Conservation (phyloP, 1,140 invertebrate species). For the Phortica variegata region DNA sequence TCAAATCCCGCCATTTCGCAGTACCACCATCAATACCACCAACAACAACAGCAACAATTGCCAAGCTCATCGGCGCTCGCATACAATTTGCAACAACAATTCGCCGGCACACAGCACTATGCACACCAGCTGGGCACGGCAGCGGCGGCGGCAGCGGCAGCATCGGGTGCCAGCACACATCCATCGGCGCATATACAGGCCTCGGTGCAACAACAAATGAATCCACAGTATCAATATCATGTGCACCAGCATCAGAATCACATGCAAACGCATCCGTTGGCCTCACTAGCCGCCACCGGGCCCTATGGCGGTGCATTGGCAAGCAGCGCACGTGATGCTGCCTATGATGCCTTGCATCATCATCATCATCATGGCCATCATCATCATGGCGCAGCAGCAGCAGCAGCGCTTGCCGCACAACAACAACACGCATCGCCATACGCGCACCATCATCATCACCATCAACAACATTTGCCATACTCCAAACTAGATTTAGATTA, state of each 20-base stretch:
- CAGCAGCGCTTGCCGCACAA: constrained; percentile 13
- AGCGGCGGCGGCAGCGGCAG: no score
- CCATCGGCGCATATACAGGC: constrained; percentile 48
- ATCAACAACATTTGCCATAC: constrained; percentile 53
- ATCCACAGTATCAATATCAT: constrained; percentile 54
- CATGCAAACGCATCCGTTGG: constrained; percentile 50
- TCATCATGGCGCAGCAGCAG: constrained; percentile 22
- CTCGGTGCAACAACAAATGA: constrained; percentile 53
- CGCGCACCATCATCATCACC: constrained; percentile 22
- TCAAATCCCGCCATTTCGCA: constrained; percentile 56
- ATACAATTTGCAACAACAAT: constrained; percentile 51
- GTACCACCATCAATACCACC: constrained; percentile 36
- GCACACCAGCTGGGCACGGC: constrained; percentile 29
- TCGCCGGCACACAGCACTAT: constrained; percentile 46
- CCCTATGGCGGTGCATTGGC: constrained; percentile 45
- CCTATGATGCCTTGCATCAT: constrained; percentile 21
- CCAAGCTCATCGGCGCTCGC: constrained; percentile 23
- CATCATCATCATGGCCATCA: neutral
- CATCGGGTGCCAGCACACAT: constrained; percentile 25
- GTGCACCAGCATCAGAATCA: constrained; percentile 53
- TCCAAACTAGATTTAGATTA: constrained; percentile 59
- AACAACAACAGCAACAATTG: constrained; percentile 19
- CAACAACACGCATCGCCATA: constrained; percentile 24
- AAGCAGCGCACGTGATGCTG: constrained; percentile 42
- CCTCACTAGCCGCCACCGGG: constrained; percentile 39